phyloP scores from a whole-genome alignment of 2,888 invertebrate species.

The Cremastobaeus sp. region DNA sequence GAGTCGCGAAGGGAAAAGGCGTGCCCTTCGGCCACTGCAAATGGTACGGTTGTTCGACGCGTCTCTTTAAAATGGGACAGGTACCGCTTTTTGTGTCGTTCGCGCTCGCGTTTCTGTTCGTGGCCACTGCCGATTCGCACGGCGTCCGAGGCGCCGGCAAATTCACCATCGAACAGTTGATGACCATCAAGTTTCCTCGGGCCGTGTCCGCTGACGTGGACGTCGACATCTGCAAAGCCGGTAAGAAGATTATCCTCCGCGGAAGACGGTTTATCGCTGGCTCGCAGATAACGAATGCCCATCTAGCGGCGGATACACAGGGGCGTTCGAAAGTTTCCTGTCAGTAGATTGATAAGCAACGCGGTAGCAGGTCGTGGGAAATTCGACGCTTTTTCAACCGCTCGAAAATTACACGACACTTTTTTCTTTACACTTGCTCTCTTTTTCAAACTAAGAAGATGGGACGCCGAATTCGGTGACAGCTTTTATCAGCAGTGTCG shows the following conservation, averaged over 20 bases:
- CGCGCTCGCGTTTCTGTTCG: conserved; percentile 9
- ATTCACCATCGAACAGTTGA: conserved; percentile 85
- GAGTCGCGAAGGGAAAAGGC: background rate
- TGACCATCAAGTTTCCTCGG: conserved; percentile 82
- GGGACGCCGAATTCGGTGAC: no score
- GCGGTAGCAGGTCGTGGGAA: no score
- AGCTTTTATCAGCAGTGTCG: no score
- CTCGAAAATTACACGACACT: no score
- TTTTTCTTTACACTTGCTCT: no score
- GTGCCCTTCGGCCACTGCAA: conserved; percentile 20
- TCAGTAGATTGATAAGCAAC: background rate
- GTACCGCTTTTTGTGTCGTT: conserved; percentile 28
- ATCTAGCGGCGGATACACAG: background rate
- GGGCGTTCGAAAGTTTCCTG: conserved; percentile 12
- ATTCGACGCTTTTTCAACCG: no score
- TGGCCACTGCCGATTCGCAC: conserved; percentile 17
- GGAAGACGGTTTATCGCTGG: background rate
- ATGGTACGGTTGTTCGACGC: conserved; percentile 34
- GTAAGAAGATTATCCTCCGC: conserved; percentile 80
- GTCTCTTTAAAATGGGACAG: conserved; percentile 42
- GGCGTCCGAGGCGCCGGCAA: conserved; percentile 68
- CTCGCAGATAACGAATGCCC: background rate
- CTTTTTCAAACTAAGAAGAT: no score
- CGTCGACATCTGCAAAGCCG: conserved; percentile 92
- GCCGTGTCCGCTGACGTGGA: conserved; percentile 87